These are phyloP conservation scores for Anas flavirostris DNA, from an alignment of 2,797 vertebrate species.

Conservation along the genomic window DNA sequence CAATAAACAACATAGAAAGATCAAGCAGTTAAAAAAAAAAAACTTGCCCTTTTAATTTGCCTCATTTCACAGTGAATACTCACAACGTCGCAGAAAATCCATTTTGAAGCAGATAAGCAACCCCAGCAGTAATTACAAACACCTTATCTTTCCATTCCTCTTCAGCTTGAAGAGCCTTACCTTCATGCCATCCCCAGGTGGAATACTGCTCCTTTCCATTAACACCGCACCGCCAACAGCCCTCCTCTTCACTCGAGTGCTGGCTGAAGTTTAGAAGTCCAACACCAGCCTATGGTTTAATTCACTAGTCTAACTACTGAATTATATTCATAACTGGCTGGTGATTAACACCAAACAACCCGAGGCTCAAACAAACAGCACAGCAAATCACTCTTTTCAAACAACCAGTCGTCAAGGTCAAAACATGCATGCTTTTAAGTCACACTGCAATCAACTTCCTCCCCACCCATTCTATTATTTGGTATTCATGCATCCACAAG, in stretches of 20 bases:
- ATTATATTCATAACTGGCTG: slow-evolving; percentile 62
- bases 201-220: not conserved
- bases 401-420: slow-evolving; percentile 45
- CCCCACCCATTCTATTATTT: slow-evolving; percentile 62
- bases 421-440: slow-evolving; percentile 62
- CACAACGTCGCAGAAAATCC: not conserved
- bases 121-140: not conserved
- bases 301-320: slow-evolving; percentile 18
- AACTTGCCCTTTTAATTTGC: not conserved
- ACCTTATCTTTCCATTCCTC: not conserved
- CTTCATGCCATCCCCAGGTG: not conserved
- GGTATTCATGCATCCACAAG: slow-evolving; percentile 55
- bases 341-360: slow-evolving; percentile 69
- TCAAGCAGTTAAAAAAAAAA: not conserved
- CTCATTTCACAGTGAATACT: not conserved
- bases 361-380: slow-evolving; percentile 51
- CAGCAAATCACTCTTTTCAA: slow-evolving; percentile 65
- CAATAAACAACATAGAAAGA: not conserved
- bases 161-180: not conserved
- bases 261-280: not conserved
- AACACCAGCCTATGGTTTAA: not conserved
- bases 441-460: slow-evolving; percentile 65
- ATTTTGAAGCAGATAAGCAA: not conserved
- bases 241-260: not conserved
- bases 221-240: not conserved